Evolutionary conservation across 1,140 invertebrate species (phyloP).

Genomic region (Oscheius sp.): DNA sequence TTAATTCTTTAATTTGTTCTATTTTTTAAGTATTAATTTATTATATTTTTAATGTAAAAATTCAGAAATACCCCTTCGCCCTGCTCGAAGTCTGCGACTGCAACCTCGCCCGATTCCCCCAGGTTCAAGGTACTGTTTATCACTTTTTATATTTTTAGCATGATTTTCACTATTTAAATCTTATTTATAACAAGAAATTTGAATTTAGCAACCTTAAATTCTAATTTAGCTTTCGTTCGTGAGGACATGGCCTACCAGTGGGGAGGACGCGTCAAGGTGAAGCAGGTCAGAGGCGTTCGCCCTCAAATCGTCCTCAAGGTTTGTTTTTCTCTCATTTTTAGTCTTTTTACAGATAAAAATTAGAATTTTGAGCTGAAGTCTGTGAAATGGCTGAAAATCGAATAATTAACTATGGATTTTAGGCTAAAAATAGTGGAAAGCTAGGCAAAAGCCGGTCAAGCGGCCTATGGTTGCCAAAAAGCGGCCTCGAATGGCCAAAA

Average conservation of each 20-base stretch:
- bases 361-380: neutral
- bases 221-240: slow-evolving; percentile 50
- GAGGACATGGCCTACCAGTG: slow-evolving; percentile 55
- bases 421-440: too few species aligned
- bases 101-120: slow-evolving; percentile 57
- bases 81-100: slow-evolving; percentile 57
- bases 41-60: neutral
- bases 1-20: too few species aligned
- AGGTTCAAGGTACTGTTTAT: slow-evolving; percentile 48
- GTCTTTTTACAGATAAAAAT: neutral
- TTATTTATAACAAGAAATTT: neutral
- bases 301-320: slow-evolving; percentile 55
- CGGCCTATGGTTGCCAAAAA: too few species aligned
- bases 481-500: too few species aligned
- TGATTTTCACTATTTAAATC: neutral
- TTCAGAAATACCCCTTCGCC: slow-evolving; percentile 56
- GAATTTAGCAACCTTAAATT: neutral
- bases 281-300: slow-evolving; percentile 53
- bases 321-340: too few species aligned
- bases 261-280: slow-evolving; percentile 51
- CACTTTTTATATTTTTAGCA: neutral
- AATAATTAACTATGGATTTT: too few species aligned
- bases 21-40: too few species aligned
- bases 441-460: too few species aligned
- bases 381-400: too few species aligned